Base-by-base conservation (phyloP, 2,888 invertebrate genomes). In the Clanis bilineata region DNA sequence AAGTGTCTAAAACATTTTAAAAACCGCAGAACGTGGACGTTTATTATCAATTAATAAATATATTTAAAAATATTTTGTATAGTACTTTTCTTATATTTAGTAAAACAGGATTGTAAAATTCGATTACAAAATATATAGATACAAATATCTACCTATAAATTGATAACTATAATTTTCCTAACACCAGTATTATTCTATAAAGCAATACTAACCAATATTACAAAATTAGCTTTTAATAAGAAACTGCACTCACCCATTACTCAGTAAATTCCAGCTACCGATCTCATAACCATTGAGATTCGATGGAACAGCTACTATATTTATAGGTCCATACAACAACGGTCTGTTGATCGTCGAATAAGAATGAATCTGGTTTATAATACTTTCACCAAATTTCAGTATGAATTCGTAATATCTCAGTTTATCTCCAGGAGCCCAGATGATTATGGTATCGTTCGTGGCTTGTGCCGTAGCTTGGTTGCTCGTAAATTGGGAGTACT, bases 211-310 rank as follows among this genome's bases (percentile, higher is more conserved):
- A 43, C 15, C 12, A 10, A 4, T 23, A 45, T 38, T 36, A 56
- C 44, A 60, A 15, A 25, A 47, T 15, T 47, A 9, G 15, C 0
- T 32, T 5, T 1, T 1, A 18, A 18, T 39, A 10, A 1, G 12
- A 12, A 36, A 36, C 44, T 22, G 5, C 3, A 74, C 86, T 82
- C 69, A 90, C 90, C 86, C 83, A 65, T 86, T 88, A n/a, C 88
- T 88, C 44, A 90, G 71, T 51, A 90, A 74, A 77, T 86, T 89
- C 90, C 90, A 91, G 62, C 89, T 88, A 2, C 81, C 83, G 55
- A 85, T 74, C 64, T 90, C 90, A 69, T 88, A 91, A 1, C 86
- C 85, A 65, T 81, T 76, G 59, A 90, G 63, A 9, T 76, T 68
- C 1, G 71, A 67, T 0, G 91, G 91, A 2, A 90, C 83, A 0